phyloP scores from a whole-genome alignment of 2,888 invertebrate species.

The Litoditis marina region DNA sequence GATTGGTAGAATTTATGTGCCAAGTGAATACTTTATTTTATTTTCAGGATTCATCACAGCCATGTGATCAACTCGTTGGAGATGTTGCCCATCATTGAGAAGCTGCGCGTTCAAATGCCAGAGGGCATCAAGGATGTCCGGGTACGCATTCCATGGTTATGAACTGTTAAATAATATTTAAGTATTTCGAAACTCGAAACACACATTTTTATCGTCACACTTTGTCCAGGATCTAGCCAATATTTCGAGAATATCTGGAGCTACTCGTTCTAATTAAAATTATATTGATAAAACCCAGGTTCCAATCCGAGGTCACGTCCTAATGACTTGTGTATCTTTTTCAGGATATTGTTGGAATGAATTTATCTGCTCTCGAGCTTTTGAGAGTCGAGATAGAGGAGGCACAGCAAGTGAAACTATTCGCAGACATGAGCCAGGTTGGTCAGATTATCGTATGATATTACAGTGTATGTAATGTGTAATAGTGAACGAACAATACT shows the following conservation, averaged over 20 bases:
- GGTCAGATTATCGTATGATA: neutral
- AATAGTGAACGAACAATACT: too few relatives aligned
- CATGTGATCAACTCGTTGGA: conserved; percentile 75
- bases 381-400: conserved; percentile 76
- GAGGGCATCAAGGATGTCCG: conserved; percentile 67
- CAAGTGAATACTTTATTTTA: neutral
- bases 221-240: too few relatives aligned
- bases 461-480: too few relatives aligned
- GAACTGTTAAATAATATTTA: too few relatives aligned
- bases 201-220: too few relatives aligned
- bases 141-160: conserved; percentile 25
- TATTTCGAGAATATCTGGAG: too few relatives aligned
- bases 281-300: neutral
- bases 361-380: conserved; percentile 78
- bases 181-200: too few relatives aligned
- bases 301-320: neutral
- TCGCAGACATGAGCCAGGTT: conserved; percentile 28
- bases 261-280: conserved; percentile 42
- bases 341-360: conserved; percentile 80
- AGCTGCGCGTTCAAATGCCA: conserved; percentile 69
- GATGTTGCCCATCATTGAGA: conserved; percentile 71
- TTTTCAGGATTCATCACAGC: conserved; percentile 63
- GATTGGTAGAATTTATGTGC: too few relatives aligned
- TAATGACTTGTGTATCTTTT: too few relatives aligned
- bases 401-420: conserved; percentile 69